A percentile compares a stretch with the other conserved stretches of the same genome.
These are phyloP conservation scores for Mechanitis mazaeus DNA, from an alignment of 2,888 invertebrate species.

Conservation along the genomic window DNA sequence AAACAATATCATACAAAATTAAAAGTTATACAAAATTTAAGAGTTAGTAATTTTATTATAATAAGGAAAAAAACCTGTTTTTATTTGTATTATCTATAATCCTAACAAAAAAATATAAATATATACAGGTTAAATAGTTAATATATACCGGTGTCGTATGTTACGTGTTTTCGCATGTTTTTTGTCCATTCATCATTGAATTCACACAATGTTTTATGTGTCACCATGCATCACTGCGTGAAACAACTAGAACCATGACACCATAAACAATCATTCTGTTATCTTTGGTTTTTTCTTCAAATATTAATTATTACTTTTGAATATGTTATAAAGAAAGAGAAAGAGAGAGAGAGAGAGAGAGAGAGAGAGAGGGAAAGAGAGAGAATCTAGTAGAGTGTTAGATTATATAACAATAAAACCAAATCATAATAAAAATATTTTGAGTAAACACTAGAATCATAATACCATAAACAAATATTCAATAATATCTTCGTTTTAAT, in stretches of 20 bases:
- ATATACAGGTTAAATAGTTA: conserved; percentile 1
- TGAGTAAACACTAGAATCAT: conserved; percentile 20
- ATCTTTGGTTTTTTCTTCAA: conserved; percentile 15
- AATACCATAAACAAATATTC: conserved; percentile 19
- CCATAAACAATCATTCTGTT: conserved; percentile 16
- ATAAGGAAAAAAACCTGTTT: too few species aligned
- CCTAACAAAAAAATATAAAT: conserved; percentile 19
- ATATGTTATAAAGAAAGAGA: too few species aligned
- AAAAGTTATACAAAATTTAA: too few species aligned
- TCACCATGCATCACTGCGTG: conserved; percentile 33
- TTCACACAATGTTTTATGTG: conserved; percentile 28
- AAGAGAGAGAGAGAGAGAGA: too few species aligned
- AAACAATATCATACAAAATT: too few species aligned
- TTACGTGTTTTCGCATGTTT: conserved; percentile 10
- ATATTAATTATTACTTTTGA: not conserved
- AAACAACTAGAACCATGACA: conserved; percentile 24
- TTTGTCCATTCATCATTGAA: conserved; percentile 15
- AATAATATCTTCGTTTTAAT: conserved; percentile 12
- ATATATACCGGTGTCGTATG: not conserved
- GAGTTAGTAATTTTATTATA: too few species aligned
- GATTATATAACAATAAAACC: too few species aligned
- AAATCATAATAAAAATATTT: too few species aligned
- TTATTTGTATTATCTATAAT: too few species aligned
- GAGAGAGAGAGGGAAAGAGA: too few species aligned
- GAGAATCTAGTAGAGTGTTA: too few species aligned